Evolutionary conservation across 2,113 vertebrate species (phyloP).

Genomic region (Cochlearius cochlearius): DNA sequence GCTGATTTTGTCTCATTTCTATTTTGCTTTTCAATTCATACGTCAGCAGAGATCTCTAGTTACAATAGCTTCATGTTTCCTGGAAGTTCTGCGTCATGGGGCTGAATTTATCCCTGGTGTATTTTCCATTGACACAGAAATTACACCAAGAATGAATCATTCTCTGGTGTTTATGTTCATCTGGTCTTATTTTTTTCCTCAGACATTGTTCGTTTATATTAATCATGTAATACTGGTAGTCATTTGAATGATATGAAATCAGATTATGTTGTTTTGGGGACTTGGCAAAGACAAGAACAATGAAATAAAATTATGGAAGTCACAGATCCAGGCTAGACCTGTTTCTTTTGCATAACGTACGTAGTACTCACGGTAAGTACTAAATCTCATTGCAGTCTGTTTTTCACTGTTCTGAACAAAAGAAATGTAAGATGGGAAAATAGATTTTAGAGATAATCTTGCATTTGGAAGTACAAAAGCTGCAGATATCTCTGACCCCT

Average conservation of each 20-base stretch:
- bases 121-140: slow-evolving; percentile 43
- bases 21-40: slow-evolving; percentile 48
- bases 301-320: neutral
- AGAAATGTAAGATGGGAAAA: neutral
- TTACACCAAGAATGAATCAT: slow-evolving; percentile 51
- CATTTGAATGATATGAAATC: neutral
- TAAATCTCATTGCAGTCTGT: neutral
- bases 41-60: slow-evolving; percentile 54
- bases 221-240: neutral
- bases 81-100: slow-evolving; percentile 47
- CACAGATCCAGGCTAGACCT: neutral
- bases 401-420: neutral
- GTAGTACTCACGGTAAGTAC: neutral
- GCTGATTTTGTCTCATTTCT: slow-evolving; percentile 47
- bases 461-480: neutral
- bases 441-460: neutral
- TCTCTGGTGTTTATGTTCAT: slow-evolving; percentile 20
- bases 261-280: neutral
- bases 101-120: slow-evolving; percentile 29
- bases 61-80: slow-evolving; percentile 57
- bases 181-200: neutral
- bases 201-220: neutral
- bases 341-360: neutral
- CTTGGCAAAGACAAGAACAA: neutral
- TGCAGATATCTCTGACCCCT: neutral